These are phyloP conservation scores for Sylvilagus floridanus DNA, from an alignment of 2,797 vertebrate species.

Conservation along the genomic window DNA sequence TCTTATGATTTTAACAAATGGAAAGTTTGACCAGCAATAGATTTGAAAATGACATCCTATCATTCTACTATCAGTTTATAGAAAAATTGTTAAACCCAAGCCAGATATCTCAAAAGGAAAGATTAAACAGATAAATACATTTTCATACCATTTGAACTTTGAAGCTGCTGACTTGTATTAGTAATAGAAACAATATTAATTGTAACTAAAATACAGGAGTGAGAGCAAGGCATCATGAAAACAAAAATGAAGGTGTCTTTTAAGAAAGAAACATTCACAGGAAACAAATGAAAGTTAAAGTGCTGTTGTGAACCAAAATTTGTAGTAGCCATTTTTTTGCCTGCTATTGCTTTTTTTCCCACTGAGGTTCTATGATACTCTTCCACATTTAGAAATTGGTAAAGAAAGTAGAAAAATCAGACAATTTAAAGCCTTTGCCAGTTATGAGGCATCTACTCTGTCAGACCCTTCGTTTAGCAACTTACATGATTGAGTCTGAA, in stretches of 20 bases:
- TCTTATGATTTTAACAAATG: constrained; percentile 25
- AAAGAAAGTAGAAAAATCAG: not conserved
- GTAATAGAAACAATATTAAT: constrained; percentile 17
- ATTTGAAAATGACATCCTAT: constrained; percentile 15
- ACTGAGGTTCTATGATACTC: not conserved
- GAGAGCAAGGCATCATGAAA: not conserved
- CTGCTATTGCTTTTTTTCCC: not conserved
- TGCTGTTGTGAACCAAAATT: not conserved
- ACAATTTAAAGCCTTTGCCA: not conserved
- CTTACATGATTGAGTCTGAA: constrained; percentile 13
- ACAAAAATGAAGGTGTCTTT: constrained; percentile 24
- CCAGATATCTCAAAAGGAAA: not conserved
- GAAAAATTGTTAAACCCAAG: not conserved
- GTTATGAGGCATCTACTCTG: not conserved
- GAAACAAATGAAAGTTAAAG: constrained; percentile 47
- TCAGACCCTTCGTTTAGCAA: not conserved
- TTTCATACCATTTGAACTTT: not conserved
- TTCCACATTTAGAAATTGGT: not conserved
- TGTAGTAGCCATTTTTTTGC: not conserved
- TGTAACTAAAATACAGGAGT: not conserved
- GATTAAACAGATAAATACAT: not conserved
- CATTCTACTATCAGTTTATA: constrained; percentile 8
- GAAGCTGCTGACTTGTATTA: not conserved
- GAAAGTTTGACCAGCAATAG: not conserved
- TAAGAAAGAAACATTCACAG: not conserved